These are phyloP conservation scores for Chaitophorus viminalis DNA, from an alignment of 2,888 invertebrate species.

Conservation along the genomic window DNA sequence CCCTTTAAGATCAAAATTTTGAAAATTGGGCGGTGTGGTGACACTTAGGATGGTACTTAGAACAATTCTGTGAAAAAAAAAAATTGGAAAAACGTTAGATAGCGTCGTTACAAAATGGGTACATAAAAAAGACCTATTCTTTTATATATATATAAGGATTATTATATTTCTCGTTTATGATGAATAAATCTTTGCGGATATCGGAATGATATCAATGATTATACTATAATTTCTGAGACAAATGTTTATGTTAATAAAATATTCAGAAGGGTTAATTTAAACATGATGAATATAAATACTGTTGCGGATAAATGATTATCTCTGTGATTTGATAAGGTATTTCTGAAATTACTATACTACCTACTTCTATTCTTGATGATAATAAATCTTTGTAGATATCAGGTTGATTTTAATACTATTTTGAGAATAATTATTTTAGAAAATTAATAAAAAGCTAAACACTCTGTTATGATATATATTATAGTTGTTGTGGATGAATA, in stretches of 20 bases:
- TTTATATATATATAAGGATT: no score
- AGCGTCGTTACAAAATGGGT: no score
- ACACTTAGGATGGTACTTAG: no score
- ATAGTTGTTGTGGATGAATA: neutral
- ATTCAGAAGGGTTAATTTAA: neutral
- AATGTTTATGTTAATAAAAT: neutral
- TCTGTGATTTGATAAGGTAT: neutral
- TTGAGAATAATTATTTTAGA: neutral
- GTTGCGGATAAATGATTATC: neutral
- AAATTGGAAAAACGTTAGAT: no score
- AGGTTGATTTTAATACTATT: neutral
- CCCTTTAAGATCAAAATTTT: no score
- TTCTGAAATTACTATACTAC: neutral
- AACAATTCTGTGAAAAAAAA: no score
- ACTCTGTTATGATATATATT: neutral
- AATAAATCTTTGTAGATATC: slow-evolving; percentile 53
- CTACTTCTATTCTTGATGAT: neutral
- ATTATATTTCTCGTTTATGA: neutral
- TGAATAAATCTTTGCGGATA: slow-evolving; percentile 51
- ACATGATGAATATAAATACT: neutral
- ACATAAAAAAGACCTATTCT: no score
- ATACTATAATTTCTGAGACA: neutral
- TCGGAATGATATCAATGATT: slow-evolving; percentile 32
- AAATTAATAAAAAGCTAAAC: no score
- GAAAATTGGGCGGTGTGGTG: no score